Evolutionary conservation across 2,797 vertebrate genomes (phyloP).

Genomic region (Alca torda): DNA sequence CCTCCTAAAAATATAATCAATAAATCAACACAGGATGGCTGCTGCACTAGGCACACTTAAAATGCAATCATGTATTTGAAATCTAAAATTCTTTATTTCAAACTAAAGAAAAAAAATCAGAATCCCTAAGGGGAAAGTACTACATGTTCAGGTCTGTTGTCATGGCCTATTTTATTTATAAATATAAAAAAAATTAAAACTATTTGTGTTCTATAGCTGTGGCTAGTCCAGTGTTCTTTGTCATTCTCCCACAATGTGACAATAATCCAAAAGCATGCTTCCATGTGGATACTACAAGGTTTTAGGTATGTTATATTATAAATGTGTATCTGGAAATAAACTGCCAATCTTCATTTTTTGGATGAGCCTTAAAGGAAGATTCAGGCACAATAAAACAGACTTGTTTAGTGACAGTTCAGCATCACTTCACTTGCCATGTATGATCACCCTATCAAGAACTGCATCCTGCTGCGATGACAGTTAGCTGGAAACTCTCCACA

Average conservation of each 20-base stretch:
- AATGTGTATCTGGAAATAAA: not conserved
- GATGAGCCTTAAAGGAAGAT: not conserved
- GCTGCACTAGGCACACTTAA: not conserved
- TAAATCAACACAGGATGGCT: not conserved
- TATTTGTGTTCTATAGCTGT: not conserved
- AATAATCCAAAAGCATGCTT: not conserved
- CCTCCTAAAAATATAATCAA: not conserved
- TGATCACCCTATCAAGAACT: slow-evolving; percentile 26
- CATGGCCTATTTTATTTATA: slow-evolving; percentile 9
- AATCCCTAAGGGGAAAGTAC: not conserved
- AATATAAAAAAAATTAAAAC: not conserved
- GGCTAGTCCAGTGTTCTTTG: not conserved
- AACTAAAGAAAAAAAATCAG: not conserved
- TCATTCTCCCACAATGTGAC: not conserved
- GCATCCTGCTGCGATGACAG: slow-evolving; percentile 29
- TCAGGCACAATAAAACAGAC: not conserved
- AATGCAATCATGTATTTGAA: not conserved
- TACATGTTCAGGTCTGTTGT: not conserved
- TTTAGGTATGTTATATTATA: not conserved
- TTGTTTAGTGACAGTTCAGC: slow-evolving; percentile 27
- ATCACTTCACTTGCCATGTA: slow-evolving; percentile 26
- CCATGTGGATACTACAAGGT: not conserved
- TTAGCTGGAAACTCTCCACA: slow-evolving; percentile 51
- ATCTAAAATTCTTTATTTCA: not conserved
- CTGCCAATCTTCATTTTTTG: not conserved